Evolutionary conservation across 35 echinoderm and acorn worm species (phyloP), one percentile per base, ranked within the genome.

Genomic region (Diadema setosum): DNA sequence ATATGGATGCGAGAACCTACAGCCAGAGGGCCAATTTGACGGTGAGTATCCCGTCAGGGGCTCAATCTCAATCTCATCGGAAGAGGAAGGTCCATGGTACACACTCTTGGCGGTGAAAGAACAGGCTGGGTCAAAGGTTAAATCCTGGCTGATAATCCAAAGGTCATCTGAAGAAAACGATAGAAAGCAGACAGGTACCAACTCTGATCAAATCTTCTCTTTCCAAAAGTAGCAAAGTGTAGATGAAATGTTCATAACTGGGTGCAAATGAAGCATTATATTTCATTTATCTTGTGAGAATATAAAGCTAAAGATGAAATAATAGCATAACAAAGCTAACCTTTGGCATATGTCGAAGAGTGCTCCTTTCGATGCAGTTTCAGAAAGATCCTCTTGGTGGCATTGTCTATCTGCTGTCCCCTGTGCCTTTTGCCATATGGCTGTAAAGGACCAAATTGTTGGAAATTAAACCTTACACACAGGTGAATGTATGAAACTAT

Each of bases 51-150:
- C 86, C 57, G 75, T 37, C 21, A 98, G 20, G 18, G 96, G 96
- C 56, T 94, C 91, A 58, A 98, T 94, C 88, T 98, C 89, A 55
- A 98, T 59, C 31, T 98, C 88, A 88, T 42, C 75, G 49, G 55
- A 39, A n/a, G 96, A 91, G 36, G 93, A 94, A n/a, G 96, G 96
- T 7, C 96, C 96, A 86, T 98, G 92, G 50, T 84, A 98, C 18
- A 90, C 76, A 80, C 96, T 94, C 82, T 89, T 89, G 65, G 92
- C 96, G 20, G 94, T 65, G 55, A 98, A 98, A 4, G 92, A 88
- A 55, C 64, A 40, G 37, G 80, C 16, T 23, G 85, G 74, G 31
- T 94, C 73, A 89, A 94, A 98, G 55, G 89, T 69, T 30, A 98
- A 42, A 70, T 94, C 93, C 57, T 82, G 83, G 24, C 81, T 89